Evolutionary conservation across 1,140 invertebrate species (phyloP).

Genomic region (Drosophila mauritiana): DNA sequence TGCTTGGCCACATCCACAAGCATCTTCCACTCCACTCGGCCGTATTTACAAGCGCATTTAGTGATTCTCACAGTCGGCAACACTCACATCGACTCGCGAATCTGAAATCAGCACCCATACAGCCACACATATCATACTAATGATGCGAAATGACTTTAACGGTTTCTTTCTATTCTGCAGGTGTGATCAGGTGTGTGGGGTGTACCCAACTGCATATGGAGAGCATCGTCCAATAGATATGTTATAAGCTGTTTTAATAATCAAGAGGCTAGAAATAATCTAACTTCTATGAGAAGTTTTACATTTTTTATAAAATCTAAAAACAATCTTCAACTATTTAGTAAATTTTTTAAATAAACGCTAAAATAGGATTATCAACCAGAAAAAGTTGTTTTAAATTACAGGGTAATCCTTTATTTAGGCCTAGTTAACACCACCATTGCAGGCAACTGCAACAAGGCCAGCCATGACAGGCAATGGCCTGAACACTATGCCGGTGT

Average conservation of each 20-base stretch:
- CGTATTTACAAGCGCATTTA: slow-evolving; percentile 62
- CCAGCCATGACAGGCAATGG: slow-evolving; percentile 58
- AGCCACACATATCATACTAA: slow-evolving; percentile 77
- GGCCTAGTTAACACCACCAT: slow-evolving; percentile 9
- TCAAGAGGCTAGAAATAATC: no score
- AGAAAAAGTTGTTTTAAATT: background rate
- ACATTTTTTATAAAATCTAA: no score
- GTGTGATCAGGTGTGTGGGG: slow-evolving; percentile 2
- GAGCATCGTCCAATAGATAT: background rate
- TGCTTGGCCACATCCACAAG: slow-evolving; percentile 39
- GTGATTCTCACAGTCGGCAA: slow-evolving; percentile 69
- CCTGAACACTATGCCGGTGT: slow-evolving; percentile 15
- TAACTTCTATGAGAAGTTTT: no score
- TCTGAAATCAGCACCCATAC: slow-evolving; percentile 76
- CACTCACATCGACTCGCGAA: slow-evolving; percentile 11
- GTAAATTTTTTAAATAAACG: background rate
- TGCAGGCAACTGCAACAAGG: slow-evolving; percentile 56
- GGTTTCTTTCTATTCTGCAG: slow-evolving; percentile 39
- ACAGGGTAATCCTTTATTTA: slow-evolving; percentile 24
- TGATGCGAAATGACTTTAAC: slow-evolving; percentile 84
- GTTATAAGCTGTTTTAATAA: background rate
- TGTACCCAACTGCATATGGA: slow-evolving; percentile 13
- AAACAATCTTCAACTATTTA: no score
- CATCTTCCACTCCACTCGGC: background rate
- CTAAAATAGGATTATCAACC: no score